Evolutionary conservation across 2,113 vertebrate genomes (phyloP), one percentile per base, ranked within the genome.

Genomic region (Eulacestoma nigropectus): DNA sequence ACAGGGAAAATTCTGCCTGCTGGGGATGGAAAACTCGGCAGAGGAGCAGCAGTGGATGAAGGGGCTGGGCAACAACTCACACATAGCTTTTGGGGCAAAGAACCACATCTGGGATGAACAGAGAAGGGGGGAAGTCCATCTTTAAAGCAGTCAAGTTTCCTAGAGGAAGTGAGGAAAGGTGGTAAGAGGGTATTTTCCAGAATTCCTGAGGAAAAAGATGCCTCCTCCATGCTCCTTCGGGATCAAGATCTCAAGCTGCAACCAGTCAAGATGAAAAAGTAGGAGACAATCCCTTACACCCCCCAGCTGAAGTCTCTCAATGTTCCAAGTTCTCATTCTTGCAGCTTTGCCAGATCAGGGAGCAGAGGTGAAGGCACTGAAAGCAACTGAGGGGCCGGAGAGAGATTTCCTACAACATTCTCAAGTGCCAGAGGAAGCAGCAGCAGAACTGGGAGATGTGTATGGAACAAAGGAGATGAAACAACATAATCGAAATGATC

Each of bases 71-170:
- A 84, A 53, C 26, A 44, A 18, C 22, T 27, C 56, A 35, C 62
- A 53, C 0, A 0, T 4, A 56, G 26, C 16, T 47, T 46, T 9
- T 4, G 29, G 5, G 5, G 10, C 22, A 13, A 27, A 46, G 63
- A 25, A 9, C 3, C 14, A 26, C 7, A 26, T 35, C 32, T 85
- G 52, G 6, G 30, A 47, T 14, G 30, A 39, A 81, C 33, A 67
- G 6, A 35, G 37, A 37, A 68, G 3, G 20, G 11, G 35, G 33
- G 30, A 80, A 76, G 7, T 27, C 23, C 26, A 49, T 10, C 37
- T 49, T 19, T n/a, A 78, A 60, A 83, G 9, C 7, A 84, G 20
- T 3, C 33, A 23, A 29, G 23, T 30, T 72, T 55, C 37, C 42
- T 30, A 33, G 30, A 83, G 30, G 15, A 65, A 74, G 19, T 3